These are phyloP conservation scores for Limenitis camilla DNA, from an alignment of 2,888 invertebrate species.

Conservation along the genomic window DNA sequence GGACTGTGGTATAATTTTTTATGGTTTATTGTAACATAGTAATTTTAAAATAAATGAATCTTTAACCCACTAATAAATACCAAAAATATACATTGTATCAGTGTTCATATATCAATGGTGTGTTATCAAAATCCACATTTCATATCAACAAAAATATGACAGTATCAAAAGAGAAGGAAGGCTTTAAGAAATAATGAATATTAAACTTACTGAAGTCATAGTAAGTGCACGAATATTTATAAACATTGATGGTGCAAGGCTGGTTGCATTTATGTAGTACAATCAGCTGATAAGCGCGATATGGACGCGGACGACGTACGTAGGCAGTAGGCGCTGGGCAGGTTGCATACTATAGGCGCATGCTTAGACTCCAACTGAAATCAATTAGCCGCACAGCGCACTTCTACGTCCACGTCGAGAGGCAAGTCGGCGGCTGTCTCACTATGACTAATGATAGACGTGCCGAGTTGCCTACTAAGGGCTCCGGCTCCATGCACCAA, in stretches of 20 bases:
- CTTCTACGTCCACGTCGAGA: constrained; percentile 20
- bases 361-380: constrained; percentile 56
- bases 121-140: too few species aligned
- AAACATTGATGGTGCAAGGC: constrained; percentile 41
- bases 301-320: constrained; percentile 37
- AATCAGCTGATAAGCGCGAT: constrained; percentile 68
- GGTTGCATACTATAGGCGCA: constrained; percentile 51
- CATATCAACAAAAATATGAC: too few species aligned
- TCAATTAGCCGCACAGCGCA: constrained; percentile 44
- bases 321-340: constrained; percentile 29
- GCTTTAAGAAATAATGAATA: not conserved
- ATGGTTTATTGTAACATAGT: too few species aligned
- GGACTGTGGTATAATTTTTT: too few species aligned
- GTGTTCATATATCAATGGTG: too few species aligned
- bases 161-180: not conserved
- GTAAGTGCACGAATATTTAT: constrained; percentile 34
- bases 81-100: too few species aligned
- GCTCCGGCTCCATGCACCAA: constrained; percentile 62
- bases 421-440: constrained; percentile 17
- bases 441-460: constrained; percentile 24
- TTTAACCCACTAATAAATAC: too few species aligned
- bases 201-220: constrained; percentile 18
- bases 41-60: too few species aligned
- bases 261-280: constrained; percentile 44
- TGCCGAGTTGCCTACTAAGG: constrained; percentile 23